Base-by-base conservation (phyloP, 23 tunicate genomes). In the Corella eumyota region DNA sequence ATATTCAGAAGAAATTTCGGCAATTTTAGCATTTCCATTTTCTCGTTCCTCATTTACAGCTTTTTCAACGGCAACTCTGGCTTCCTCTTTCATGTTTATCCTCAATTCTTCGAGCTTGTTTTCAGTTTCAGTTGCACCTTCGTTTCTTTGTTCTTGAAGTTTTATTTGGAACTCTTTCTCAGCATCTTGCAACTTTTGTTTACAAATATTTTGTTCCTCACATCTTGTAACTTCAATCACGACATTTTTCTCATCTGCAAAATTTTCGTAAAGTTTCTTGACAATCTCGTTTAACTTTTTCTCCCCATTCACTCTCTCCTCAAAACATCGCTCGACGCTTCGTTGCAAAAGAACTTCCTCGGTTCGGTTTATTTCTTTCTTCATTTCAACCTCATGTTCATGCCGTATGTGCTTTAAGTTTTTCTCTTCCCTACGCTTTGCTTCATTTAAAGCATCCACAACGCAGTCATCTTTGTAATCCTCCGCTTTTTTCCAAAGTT, bases 401-500 rank as follows among this genome's bases (percentile, higher is more conserved):
- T 60, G 35, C 36, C 62, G 21, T 55, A 75, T 17, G 17, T 69
- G 59, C 25, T 46, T 36, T 22, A 75, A 25, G 0, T 28, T 21
- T 50, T 62, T 32, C 21, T 49, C 64, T 7, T 62, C 56, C 55
- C 32, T 61, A 20, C n/a, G 26, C 19, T 56, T 52, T 25, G 77
- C 94, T 17, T 46, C 50, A 4, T 62, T 29, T 0, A 84, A 37
- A 1, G 77, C 83, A n/a, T 69, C 65, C 6, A 69, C 67, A 17
- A 84, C 94, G 50, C 94, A 84, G 63, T 75, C 37, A 56, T 74
- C 64, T 37, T 84, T 84, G 51, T 84, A 74, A 30, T 23, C 30
- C 45, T 84, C 83, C 0, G 94, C 94, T 34, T 84, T 72, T 63
- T 75, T 37, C 94, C 94, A 84, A 33, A 56, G 62, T 45, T 60